phyloP scores from a whole-genome alignment of 2,113 vertebrate genomes.

The Vanacampus margaritifer region DNA sequence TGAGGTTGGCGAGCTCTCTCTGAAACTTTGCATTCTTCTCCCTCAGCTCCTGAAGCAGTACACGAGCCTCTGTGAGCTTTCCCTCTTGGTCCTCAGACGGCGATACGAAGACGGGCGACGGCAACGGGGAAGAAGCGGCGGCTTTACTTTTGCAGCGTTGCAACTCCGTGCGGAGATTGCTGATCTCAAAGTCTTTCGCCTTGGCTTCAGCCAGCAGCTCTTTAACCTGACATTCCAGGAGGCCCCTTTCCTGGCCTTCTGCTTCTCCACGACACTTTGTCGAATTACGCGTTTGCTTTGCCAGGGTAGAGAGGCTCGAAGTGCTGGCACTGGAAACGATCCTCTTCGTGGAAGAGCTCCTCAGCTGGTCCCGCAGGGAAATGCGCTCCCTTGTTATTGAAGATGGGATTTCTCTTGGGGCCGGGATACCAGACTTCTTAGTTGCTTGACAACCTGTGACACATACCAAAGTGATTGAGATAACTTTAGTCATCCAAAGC shows the following conservation, averaged over 20 bases:
- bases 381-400: slow-evolving; percentile 79
- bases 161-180: slow-evolving; percentile 84
- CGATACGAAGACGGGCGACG: slow-evolving; percentile 50
- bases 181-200: slow-evolving; percentile 91
- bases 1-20: slow-evolving; percentile 79
- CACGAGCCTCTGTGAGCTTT: slow-evolving; percentile 67
- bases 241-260: slow-evolving; percentile 76
- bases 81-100: slow-evolving; percentile 47
- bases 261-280: slow-evolving; percentile 79
- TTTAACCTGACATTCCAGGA: slow-evolving; percentile 87
- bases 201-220: slow-evolving; percentile 92
- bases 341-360: slow-evolving; percentile 73
- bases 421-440: slow-evolving; percentile 91
- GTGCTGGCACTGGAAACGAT: slow-evolving; percentile 83
- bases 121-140: slow-evolving; percentile 51
- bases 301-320: slow-evolving; percentile 79
- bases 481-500: not conserved
- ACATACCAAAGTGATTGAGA: slow-evolving; percentile 16
- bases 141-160: slow-evolving; percentile 80
- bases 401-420: slow-evolving; percentile 80
- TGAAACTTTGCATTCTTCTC: slow-evolving; percentile 87
- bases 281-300: slow-evolving; percentile 78
- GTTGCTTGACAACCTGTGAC: slow-evolving; percentile 72
- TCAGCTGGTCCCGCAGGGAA: slow-evolving; percentile 76
- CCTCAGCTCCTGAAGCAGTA: slow-evolving; percentile 78